These are phyloP conservation scores for Sparidentex hasta DNA, from an alignment of 2,797 vertebrate genomes.

Conservation along the genomic window DNA sequence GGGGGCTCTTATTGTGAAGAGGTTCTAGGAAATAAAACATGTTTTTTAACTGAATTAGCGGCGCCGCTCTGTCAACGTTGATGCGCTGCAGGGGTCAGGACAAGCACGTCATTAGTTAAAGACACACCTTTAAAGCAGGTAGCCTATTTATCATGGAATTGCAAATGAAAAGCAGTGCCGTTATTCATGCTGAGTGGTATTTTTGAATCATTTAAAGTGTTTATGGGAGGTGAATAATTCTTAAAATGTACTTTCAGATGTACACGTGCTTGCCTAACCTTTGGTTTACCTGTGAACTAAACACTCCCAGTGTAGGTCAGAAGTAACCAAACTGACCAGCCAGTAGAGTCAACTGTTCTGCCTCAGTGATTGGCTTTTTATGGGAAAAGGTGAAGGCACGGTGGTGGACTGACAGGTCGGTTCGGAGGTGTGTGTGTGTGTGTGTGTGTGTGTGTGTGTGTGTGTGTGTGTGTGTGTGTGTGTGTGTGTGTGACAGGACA, in stretches of 20 bases:
- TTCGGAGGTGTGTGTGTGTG: slow-evolving; percentile 4
- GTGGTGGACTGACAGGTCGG: slow-evolving; percentile 8
- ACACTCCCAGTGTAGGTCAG: too few relatives aligned
- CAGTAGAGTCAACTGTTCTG: not conserved
- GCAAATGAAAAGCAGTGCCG: too few relatives aligned
- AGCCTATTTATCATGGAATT: not conserved
- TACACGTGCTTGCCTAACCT: fast-evolving
- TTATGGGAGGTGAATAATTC: not conserved
- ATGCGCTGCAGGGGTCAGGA: too few relatives aligned
- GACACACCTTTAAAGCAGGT: too few relatives aligned
- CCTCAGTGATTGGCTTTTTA: not conserved
- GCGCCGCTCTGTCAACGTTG: too few relatives aligned
- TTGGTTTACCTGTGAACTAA: not conserved
- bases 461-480: slow-evolving; percentile 8
- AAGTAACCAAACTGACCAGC: not conserved
- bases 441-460: too few relatives aligned
- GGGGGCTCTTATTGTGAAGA: too few relatives aligned
- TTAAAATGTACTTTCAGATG: not conserved
- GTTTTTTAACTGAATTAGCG: too few relatives aligned
- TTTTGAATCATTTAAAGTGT: not conserved
- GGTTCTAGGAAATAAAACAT: too few relatives aligned
- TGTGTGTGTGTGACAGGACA: not conserved
- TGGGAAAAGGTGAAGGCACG: not conserved
- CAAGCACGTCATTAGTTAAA: too few relatives aligned
- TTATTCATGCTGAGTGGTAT: not conserved